A percentile compares a stretch with the other conserved stretches of the same genome.
These are phyloP conservation scores for Drosophila nigromelanica DNA, from an alignment of 1,140 invertebrate species.

Conservation along the genomic window DNA sequence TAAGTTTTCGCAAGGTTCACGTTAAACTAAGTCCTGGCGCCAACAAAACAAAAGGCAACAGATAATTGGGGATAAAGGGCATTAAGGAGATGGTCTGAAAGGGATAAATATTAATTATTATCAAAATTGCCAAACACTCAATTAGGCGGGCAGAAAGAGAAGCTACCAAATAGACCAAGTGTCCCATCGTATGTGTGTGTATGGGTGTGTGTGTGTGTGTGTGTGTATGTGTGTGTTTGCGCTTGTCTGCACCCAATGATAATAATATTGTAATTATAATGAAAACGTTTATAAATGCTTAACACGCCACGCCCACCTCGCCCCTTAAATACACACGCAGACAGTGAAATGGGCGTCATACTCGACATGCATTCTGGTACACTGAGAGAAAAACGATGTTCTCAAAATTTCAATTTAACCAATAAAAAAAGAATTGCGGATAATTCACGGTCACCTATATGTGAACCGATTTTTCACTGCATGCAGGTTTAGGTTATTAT, in stretches of 20 bases:
- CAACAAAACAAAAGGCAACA: too few species aligned
- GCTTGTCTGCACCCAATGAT: constrained; percentile 41
- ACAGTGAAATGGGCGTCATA: constrained; percentile 12
- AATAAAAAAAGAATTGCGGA: too few species aligned
- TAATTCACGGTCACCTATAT: too few species aligned
- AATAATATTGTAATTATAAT: constrained; percentile 71
- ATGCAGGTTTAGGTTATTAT: too few species aligned
- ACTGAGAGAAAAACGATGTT: too few species aligned
- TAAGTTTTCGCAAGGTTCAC: background rate
- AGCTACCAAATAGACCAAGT: background rate
- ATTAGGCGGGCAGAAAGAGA: constrained; percentile 13
- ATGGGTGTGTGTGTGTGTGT: constrained; percentile 23
- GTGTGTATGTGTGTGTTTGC: constrained; percentile 15
- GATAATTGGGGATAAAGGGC: too few species aligned
- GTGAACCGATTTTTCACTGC: too few species aligned
- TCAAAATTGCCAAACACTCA: constrained; percentile 62
- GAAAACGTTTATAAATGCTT: constrained; percentile 63
- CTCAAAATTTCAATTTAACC: too few species aligned
- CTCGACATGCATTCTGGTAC: constrained; percentile 29
- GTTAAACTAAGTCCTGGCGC: too few species aligned
- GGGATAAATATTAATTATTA: constrained; percentile 71
- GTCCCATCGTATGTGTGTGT: background rate
- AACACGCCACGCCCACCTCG: constrained; percentile 13
- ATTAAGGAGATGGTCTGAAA: background rate
- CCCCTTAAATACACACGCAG: constrained; percentile 11